phyloP scores from a whole-genome alignment of 2,797 vertebrate genomes.

The Botia almorhae region DNA sequence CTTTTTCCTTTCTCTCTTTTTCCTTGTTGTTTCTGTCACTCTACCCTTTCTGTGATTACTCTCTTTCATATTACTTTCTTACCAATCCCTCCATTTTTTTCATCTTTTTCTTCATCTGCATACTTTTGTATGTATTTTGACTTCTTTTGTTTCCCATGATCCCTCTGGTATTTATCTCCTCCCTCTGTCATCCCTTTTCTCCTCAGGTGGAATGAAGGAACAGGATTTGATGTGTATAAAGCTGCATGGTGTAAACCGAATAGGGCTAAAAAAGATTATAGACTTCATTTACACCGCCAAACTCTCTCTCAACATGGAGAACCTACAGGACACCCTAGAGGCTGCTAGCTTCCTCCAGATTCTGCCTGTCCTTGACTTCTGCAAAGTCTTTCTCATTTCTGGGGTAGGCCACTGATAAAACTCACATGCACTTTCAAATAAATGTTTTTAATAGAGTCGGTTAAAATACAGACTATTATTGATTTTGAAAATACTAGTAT shows the following conservation, averaged over 20 bases:
- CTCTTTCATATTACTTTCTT: constrained; percentile 12
- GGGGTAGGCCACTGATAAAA: constrained; percentile 84
- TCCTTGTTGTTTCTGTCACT: constrained; percentile 29
- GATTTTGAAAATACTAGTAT: neutral
- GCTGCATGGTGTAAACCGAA: constrained; percentile 96
- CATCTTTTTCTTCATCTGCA: neutral
- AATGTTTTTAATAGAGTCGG: neutral
- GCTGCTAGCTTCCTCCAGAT: constrained; percentile 99
- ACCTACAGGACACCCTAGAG: constrained; percentile 97
- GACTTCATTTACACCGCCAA: constrained; percentile 99
- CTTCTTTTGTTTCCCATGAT: constrained; percentile 27
- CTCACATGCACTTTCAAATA: neutral
- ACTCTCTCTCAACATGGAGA: constrained; percentile 99
- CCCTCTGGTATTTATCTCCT: constrained; percentile 10
- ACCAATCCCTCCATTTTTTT: constrained; percentile 3
- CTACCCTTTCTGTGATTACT: constrained; percentile 29
- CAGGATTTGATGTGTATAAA: constrained; percentile 99
- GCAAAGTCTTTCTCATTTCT: constrained; percentile 99
- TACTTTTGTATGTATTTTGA: constrained; percentile 9
- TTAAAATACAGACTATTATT: neutral
- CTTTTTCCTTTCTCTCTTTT: constrained; percentile 1
- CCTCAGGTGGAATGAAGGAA: constrained; percentile 97
- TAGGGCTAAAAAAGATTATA: constrained; percentile 98
- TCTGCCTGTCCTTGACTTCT: constrained; percentile 97
- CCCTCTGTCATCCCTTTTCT: constrained; percentile 19